Evolutionary conservation across 2,888 invertebrate species (phyloP).

Genomic region (Lithophane leautieri): DNA sequence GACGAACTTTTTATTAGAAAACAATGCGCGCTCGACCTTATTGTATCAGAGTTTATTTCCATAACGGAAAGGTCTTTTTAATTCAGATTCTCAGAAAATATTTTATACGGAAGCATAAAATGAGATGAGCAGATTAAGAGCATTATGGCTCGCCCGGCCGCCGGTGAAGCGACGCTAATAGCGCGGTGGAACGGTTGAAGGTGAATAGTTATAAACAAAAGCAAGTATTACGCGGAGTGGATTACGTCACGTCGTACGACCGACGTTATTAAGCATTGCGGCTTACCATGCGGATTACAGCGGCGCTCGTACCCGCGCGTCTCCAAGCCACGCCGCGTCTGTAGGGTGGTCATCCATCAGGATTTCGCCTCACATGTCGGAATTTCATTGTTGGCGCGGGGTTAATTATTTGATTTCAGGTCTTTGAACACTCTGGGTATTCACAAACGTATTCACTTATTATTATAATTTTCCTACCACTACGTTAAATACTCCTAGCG

Average conservation of each 20-base stretch:
- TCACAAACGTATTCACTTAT: conserved; percentile 13
- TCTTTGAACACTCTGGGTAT: conserved; percentile 12
- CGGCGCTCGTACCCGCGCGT: conserved; percentile 3
- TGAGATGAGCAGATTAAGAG: conserved; percentile 30
- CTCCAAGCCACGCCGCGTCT: not conserved
- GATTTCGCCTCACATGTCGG: conserved; percentile 49
- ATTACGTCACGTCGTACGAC: conserved; percentile 30
- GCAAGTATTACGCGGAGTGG: conserved; percentile 31
- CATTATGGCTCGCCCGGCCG: not conserved
- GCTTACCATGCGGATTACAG: conserved; percentile 12
- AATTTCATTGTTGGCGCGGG: conserved; percentile 25
- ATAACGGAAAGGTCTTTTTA: conserved; percentile 20
- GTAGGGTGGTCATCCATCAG: conserved; percentile 43
- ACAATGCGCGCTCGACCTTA: conserved; percentile 30
- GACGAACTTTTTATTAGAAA: conserved; percentile 32
- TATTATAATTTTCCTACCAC: conserved; percentile 4
- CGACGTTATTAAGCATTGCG: not conserved
- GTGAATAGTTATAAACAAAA: conserved; percentile 44
- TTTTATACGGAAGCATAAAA: conserved; percentile 33
- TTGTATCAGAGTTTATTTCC: conserved; percentile 26
- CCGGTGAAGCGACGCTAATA: not conserved
- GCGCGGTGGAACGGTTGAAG: not conserved
- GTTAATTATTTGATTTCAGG: conserved; percentile 53
- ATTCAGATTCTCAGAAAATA: conserved; percentile 28
- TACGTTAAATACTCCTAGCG: not conserved